phyloP scores from a whole-genome alignment of 2,113 vertebrate species.

The Cranoglanis bouderius region DNA sequence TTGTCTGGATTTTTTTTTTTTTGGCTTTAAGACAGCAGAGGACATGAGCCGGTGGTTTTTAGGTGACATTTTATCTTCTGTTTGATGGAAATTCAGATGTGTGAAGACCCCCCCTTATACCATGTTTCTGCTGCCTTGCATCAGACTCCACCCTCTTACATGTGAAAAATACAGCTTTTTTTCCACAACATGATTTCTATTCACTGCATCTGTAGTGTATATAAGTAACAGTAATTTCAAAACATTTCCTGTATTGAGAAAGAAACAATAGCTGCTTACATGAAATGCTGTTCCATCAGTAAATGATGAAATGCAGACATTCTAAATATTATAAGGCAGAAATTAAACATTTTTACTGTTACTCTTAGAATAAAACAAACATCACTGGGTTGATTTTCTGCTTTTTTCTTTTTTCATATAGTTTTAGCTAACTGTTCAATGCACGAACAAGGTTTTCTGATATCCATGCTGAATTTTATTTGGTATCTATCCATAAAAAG shows the following conservation, averaged over 20 bases:
- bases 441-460: not conserved
- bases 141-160: not conserved
- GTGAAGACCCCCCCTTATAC: not conserved
- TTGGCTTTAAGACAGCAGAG: constrained; percentile 3
- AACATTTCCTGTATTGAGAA: not conserved
- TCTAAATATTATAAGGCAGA: not conserved
- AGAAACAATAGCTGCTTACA: not conserved
- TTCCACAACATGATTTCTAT: not conserved
- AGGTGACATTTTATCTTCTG: constrained; percentile 47
- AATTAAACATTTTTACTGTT: not conserved
- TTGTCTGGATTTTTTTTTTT: constrained; percentile 1
- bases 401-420: not conserved
- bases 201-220: not conserved
- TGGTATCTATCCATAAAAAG: not conserved
- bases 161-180: not conserved
- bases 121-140: not conserved
- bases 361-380: not conserved
- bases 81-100: constrained; percentile 38
- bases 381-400: not conserved
- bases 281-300: not conserved
- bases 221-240: not conserved
- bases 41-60: constrained; percentile 22
- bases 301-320: not conserved
- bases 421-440: not conserved
- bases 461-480: too few species aligned